Conservation (phyloP, 2,888 invertebrate genomes). For the Polia nebulosa region DNA sequence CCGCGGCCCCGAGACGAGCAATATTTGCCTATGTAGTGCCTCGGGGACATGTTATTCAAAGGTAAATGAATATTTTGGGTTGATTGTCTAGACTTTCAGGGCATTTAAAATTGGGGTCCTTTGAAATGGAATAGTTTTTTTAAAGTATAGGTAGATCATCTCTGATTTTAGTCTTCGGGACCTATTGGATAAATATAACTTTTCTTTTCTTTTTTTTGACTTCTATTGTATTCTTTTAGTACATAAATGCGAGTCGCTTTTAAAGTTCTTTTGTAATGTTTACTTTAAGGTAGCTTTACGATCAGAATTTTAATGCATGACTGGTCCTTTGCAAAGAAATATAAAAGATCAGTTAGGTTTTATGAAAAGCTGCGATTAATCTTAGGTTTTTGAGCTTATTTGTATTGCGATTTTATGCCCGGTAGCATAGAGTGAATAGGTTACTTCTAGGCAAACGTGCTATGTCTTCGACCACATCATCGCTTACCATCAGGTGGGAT, state of each 20-base stretch:
- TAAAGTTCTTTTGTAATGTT: neutral
- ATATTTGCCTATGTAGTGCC: conserved; percentile 16
- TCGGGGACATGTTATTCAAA: conserved; percentile 20
- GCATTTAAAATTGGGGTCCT: neutral
- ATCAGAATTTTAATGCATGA: neutral
- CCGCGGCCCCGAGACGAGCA: conserved; percentile 3
- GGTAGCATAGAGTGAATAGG: too few species aligned
- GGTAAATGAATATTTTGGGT: neutral
- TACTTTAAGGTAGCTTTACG: neutral
- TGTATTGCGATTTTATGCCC: too few species aligned
- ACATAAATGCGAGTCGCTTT: neutral
- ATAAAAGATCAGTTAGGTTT: neutral
- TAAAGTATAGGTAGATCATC: too few species aligned
- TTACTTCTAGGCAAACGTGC: too few species aligned
- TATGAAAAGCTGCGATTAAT: conserved; percentile 1
- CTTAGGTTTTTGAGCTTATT: neutral
- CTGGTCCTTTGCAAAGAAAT: neutral
- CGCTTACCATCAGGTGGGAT: too few species aligned
- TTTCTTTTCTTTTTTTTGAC: neutral
- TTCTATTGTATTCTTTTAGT: neutral
- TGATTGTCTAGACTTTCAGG: conserved; percentile 3
- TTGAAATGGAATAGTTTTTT: neutral
- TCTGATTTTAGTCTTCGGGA: too few species aligned
- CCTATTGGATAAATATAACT: too few species aligned
- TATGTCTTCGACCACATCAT: too few species aligned